phyloP scores from a whole-genome alignment of 2,113 vertebrate genomes.

The Sphaerodactylus townsendi region DNA sequence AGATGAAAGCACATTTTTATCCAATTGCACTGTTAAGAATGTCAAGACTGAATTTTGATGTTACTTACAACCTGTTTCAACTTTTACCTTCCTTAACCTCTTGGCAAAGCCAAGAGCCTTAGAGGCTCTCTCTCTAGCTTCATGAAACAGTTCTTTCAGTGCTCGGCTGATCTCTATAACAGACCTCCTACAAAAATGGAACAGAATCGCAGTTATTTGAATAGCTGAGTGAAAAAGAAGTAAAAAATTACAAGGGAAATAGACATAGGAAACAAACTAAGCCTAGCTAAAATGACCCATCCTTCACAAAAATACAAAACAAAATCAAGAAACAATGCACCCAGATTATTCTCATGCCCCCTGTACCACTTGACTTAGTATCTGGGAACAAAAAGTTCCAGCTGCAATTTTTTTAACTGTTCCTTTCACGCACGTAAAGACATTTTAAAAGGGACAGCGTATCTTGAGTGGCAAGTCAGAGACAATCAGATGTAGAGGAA shows the following conservation, averaged over 20 bases:
- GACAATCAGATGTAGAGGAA: neutral
- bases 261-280: neutral
- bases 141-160: slow-evolving; percentile 96
- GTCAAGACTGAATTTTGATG: neutral
- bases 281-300: fast-evolving
- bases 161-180: slow-evolving; percentile 96
- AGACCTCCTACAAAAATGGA: slow-evolving; percentile 80
- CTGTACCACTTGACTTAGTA: neutral
- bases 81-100: slow-evolving; percentile 94
- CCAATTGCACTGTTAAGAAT: neutral
- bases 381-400: neutral
- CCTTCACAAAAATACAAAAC: slow-evolving; percentile 19
- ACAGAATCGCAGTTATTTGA: slow-evolving; percentile 24
- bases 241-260: neutral
- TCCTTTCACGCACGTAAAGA: neutral
- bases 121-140: slow-evolving; percentile 94
- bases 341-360: neutral
- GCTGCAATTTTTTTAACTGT: neutral
- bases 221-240: neutral
- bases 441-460: neutral
- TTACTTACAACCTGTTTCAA: neutral
- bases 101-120: slow-evolving; percentile 98
- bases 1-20: slow-evolving; percentile 46
- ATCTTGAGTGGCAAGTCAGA: neutral
- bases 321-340: neutral